Evolutionary conservation across 2,888 invertebrate species (phyloP).

Genomic region (Phlogophora meticulosa): DNA sequence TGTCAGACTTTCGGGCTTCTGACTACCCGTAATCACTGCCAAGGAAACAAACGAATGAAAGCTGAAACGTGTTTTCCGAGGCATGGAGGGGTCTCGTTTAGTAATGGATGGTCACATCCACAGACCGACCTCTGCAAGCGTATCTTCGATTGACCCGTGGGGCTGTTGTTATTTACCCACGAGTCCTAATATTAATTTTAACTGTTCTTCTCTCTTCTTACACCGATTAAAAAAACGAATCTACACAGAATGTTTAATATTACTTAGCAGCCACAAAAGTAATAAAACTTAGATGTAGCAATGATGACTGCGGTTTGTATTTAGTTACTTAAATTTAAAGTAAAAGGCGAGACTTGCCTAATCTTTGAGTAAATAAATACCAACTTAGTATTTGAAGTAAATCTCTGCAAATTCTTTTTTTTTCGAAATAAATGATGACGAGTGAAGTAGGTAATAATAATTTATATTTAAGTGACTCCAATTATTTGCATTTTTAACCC

Average conservation of each 20-base stretch:
- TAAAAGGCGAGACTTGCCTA: conserved; percentile 35
- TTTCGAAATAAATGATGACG: conserved; percentile 2
- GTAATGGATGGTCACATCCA: too few relatives aligned
- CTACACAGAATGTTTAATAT: conserved; percentile 1
- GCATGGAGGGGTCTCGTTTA: too few relatives aligned
- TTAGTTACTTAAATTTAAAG: conserved; percentile 29
- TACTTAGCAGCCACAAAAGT: conserved; percentile 39
- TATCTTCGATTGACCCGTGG: too few relatives aligned
- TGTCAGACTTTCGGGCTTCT: too few relatives aligned
- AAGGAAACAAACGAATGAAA: too few relatives aligned
- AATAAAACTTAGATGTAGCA: conserved; percentile 38
- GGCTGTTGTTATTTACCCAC: too few relatives aligned
- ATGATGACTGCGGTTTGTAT: conserved; percentile 54
- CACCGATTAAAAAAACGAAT: neutral
- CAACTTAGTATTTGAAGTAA: conserved; percentile 18
- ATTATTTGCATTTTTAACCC: neutral
- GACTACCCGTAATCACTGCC: too few relatives aligned
- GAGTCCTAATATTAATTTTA: too few relatives aligned
- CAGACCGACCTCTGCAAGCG: too few relatives aligned
- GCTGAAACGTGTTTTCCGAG: too few relatives aligned
- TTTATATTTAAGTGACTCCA: neutral
- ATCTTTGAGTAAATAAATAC: conserved; percentile 21
- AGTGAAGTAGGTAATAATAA: neutral
- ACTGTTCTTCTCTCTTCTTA: too few relatives aligned
- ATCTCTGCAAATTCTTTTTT: conserved; percentile 19